Base-by-base conservation (phyloP, 2,888 invertebrate species). In the Conistra vaccinii region DNA sequence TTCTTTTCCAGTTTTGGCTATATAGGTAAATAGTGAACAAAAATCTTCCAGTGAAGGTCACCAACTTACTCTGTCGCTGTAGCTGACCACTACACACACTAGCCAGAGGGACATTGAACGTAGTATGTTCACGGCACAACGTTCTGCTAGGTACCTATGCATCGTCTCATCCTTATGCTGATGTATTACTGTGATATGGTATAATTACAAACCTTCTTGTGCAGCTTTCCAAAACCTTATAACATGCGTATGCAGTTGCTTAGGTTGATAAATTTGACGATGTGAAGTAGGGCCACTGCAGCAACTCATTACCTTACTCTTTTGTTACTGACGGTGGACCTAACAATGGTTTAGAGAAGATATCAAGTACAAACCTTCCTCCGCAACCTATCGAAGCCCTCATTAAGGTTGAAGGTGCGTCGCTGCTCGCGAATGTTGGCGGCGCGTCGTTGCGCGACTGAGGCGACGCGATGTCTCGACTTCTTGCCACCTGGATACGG, bases 391-490 rank as follows among this genome's bases (percentile, higher is more conserved):
- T 99, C 99, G 90, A 99, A 99, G 1, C 99, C 99, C 83, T 99
- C 99, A 93, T 99, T 99, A 80, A 99, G 96, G 94, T 99, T 99
- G 93, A 99, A 99, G 99, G 99, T 99, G 81, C 99, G 97, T 32
- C 99, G 97, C 67, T 99, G 97, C 94, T 99, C 99, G 3, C 99
- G 97, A 81, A 99, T 99, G 94, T 99, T 99, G 42, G 99, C 99
- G 0, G 99, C 99, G 68, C 99, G 97, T 42, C 99, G 97, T 93
- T 99, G 99, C 0, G 99, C 99, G 89, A 99, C 97, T 0, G 99
- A 98, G 0, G 99, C 99, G 10, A 99, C 98, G 39, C 99, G 97
- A 7, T 99, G 97, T 12, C 99, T 97, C 6, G 98, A 97, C 92
- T 99, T 99, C 93, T 98, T 98, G 66, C 97, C 95, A 62, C 97